Evolutionary conservation across 1,140 invertebrate species (phyloP).

Genomic region (Drosophila santomea): DNA sequence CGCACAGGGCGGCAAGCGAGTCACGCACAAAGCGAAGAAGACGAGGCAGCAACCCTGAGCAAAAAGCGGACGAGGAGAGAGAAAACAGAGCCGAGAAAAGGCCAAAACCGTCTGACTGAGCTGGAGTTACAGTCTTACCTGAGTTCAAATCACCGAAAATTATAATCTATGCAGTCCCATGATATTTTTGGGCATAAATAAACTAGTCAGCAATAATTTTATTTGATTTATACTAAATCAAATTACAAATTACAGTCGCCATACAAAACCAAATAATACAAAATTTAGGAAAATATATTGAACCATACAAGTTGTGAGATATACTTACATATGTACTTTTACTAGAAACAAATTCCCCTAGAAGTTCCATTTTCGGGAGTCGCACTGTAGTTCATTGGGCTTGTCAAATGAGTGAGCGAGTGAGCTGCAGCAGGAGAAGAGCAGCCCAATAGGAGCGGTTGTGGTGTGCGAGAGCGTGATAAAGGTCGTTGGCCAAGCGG

Average conservation of each 20-base stretch:
- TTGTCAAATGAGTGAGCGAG: slow-evolving; percentile 47
- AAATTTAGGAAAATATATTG: no score
- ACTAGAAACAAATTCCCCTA: no score
- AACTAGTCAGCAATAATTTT: no score
- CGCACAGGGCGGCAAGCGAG: slow-evolving; percentile 19
- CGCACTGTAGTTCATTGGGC: slow-evolving; percentile 27
- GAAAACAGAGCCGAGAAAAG: slow-evolving; percentile 57
- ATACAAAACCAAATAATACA: no score
- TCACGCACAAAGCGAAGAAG: slow-evolving; percentile 61
- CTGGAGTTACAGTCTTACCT: slow-evolving; percentile 18
- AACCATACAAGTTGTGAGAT: no score
- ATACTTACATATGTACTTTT: no score
- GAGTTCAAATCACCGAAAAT: no score
- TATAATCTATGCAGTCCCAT: no score
- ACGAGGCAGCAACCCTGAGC: slow-evolving; percentile 19
- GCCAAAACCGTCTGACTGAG: slow-evolving; percentile 67
- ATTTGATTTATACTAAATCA: no score
- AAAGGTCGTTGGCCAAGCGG: slow-evolving; percentile 79
- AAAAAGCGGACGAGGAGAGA: slow-evolving; percentile 20
- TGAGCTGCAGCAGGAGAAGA: slow-evolving; percentile 61
- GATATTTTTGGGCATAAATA: no score
- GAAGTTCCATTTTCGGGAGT: background rate
- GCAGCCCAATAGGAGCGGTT: slow-evolving; percentile 25
- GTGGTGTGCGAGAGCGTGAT: slow-evolving; percentile 50
- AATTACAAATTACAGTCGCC: no score